Percentiles rank a stretch among this genome's conserved stretches.
Evolutionary conservation across 1,140 invertebrate species (phyloP).

Genomic region (Drosophila watanabei): DNA sequence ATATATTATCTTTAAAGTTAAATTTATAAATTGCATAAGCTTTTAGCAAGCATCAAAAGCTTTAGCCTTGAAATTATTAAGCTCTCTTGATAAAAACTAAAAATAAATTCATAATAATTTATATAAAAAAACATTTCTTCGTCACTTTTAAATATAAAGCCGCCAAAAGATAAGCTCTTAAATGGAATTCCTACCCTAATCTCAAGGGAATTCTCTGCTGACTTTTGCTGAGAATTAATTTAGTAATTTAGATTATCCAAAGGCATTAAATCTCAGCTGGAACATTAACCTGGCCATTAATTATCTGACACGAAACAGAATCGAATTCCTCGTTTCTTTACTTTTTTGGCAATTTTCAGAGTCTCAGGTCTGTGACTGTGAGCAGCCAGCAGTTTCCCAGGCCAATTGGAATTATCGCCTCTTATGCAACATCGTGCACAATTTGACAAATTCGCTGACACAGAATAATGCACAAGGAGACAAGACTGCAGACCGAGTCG

Average conservation of each 20-base stretch:
- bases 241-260: neutral
- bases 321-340: conserved; percentile 1
- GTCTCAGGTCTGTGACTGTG: neutral
- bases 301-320: conserved; percentile 1
- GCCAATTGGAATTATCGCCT: conserved; percentile 27
- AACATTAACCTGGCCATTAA: conserved; percentile 1
- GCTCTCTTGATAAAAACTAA: neutral
- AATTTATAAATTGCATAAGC: neutral
- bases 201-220: neutral
- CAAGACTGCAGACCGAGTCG: neutral
- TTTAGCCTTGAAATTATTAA: neutral
- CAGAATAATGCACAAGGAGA: conserved; percentile 9
- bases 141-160: neutral
- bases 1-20: neutral
- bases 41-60: neutral
- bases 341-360: conserved; percentile 1
- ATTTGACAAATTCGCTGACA: conserved; percentile 54
- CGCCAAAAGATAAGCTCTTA: neutral
- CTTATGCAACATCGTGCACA: conserved; percentile 65
- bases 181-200: neutral
- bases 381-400: conserved; percentile 2
- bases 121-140: neutral
- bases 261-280: neutral
- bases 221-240: neutral
- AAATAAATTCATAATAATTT: too few species aligned